Evolutionary conservation across 2,888 invertebrate species (phyloP).

Genomic region (Protophormia terraenovae): DNA sequence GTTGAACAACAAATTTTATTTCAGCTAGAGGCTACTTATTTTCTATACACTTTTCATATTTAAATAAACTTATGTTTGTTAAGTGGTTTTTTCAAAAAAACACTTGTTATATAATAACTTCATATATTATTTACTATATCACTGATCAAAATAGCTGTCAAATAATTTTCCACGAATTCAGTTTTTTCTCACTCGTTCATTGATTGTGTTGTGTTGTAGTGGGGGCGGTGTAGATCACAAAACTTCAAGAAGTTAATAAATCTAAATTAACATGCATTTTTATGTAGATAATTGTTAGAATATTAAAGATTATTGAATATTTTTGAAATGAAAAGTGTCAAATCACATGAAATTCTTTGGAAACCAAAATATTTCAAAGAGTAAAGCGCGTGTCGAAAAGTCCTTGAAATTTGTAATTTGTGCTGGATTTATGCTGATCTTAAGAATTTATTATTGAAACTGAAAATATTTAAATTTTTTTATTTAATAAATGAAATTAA

Average conservation of each 20-base stretch:
- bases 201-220: not conserved
- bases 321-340: conserved; percentile 68
- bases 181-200: conserved; percentile 11
- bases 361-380: conserved; percentile 24
- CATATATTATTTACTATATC: conserved; percentile 54
- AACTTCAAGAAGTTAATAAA: conserved; percentile 68
- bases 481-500: no score
- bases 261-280: conserved; percentile 71
- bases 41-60: not conserved
- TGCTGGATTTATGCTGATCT: no score
- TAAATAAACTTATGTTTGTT: not conserved
- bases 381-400: conserved; percentile 58
- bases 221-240: conserved; percentile 57
- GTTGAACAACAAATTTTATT: conserved; percentile 67
- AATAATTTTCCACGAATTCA: conserved; percentile 63
- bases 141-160: conserved; percentile 70
- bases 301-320: not conserved
- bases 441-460: no score
- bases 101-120: conserved; percentile 61
- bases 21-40: conserved; percentile 63
- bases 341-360: conserved; percentile 65
- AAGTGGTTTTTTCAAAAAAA: conserved; percentile 25
- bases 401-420: conserved; percentile 5
- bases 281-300: conserved; percentile 68
- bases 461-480: no score